Conservation (phyloP, 2,113 vertebrate genomes). For the Phaethornis superciliosus region DNA sequence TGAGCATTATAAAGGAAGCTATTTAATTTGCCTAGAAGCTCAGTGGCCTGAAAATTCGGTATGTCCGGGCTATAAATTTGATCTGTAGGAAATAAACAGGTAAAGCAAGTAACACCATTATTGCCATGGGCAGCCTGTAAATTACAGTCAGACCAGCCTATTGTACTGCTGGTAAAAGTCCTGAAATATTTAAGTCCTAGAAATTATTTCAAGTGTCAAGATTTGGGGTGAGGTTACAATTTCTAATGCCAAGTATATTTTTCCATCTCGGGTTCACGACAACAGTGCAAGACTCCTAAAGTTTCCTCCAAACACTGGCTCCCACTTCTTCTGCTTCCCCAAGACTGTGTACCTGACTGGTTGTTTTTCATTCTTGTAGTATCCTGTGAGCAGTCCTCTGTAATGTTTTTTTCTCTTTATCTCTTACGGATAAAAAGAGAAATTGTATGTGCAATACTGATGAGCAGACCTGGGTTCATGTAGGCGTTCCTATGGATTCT, state of each 20-base stretch:
- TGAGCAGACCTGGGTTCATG: slow-evolving; percentile 49
- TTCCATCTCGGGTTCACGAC: slow-evolving; percentile 51
- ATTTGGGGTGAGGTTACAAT: neutral
- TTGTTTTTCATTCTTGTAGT: slow-evolving; percentile 22
- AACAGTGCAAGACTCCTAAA: slow-evolving; percentile 35
- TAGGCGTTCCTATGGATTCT: slow-evolving; percentile 14
- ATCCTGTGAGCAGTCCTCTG: slow-evolving; percentile 44
- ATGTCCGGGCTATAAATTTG: slow-evolving; percentile 57
- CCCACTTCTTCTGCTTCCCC: slow-evolving; percentile 17
- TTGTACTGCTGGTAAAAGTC: slow-evolving; percentile 27
- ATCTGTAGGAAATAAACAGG: slow-evolving; percentile 57
- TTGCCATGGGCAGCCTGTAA: slow-evolving; percentile 51
- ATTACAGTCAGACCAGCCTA: slow-evolving; percentile 6
- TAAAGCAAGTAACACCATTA: slow-evolving; percentile 41
- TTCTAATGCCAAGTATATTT: slow-evolving; percentile 28
- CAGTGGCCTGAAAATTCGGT: slow-evolving; percentile 36
- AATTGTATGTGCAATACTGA: slow-evolving; percentile 42
- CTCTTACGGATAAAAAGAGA: slow-evolving; percentile 67
- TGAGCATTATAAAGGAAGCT: slow-evolving; percentile 56
- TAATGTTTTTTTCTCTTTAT: slow-evolving; percentile 61
- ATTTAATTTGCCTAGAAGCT: slow-evolving; percentile 45
- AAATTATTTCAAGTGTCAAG: slow-evolving; percentile 54
- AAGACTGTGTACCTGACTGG: neutral
- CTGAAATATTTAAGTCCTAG: slow-evolving; percentile 42
- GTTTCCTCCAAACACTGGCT: slow-evolving; percentile 23